Evolutionary conservation across 2,888 invertebrate species (phyloP), one percentile per base, ranked within the genome.

Genomic region (Nemoura dubitans): DNA sequence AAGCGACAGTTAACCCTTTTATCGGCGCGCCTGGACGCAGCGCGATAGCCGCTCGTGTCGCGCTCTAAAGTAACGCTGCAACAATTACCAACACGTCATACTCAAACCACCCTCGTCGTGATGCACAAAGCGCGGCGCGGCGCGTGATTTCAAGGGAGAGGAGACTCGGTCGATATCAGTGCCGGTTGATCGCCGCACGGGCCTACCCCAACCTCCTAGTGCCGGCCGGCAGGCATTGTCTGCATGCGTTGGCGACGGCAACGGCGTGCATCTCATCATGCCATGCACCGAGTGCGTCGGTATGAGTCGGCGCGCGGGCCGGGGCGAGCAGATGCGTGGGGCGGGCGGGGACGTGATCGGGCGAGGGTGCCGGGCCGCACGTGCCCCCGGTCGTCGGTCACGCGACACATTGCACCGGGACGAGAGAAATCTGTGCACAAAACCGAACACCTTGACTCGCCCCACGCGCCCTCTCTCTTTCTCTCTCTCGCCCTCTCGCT

Each of bases 281-380:
- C 78, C 10, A 21, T 81, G 81, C 81, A 28, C 29, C n/a, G 81
- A 78, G 78, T 26, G 26, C 78, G 26, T 78, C 84, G 80, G 85
- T n/a, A 86, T 83, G n/a, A n/a, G 10, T 80, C 85, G 43, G 86
- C 59, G 3, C 81, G 59, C 59, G 3, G 59, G 59, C 42, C 25
- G 16, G 36, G 26, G 21, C 27, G 76, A 83, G 87, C 87, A 87
- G 87, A 87, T 87, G 87, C 86, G 87, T n/a, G n/a, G 86, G 42
- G 86, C 77, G 76, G 83, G 27, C 76, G n/a, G 59, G 87, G 78
- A 36, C 86, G 86, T 83, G 86, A 28, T 28, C 26, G 59, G 26
- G 82, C 27, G 86, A 26, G 86, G 76, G 77, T 36, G 43, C 81
- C 59, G 59, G 30, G 29, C 27, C 82, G 76, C 82, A 86, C 86